Evolutionary conservation across 2,888 invertebrate species (phyloP).

Genomic region (Adelognathus sp.): DNA sequence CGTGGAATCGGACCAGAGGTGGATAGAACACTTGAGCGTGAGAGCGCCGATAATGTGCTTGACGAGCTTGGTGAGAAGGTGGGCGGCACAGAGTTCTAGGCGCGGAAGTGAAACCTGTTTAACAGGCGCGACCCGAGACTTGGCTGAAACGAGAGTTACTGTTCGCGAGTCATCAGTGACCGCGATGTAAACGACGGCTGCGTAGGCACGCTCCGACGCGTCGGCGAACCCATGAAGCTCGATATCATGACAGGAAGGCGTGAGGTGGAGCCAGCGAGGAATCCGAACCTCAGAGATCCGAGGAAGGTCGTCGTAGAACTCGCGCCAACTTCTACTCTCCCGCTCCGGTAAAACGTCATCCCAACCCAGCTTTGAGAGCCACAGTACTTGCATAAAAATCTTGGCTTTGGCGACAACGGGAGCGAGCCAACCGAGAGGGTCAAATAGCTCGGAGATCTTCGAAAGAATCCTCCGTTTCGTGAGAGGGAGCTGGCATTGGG

Average conservation of each 20-base stretch:
- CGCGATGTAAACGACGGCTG: constrained; percentile 44
- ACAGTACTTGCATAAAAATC: constrained; percentile 53
- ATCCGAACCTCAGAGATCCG: constrained; percentile 2
- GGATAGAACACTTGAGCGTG: background rate
- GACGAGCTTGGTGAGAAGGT: background rate
- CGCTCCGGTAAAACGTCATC: background rate
- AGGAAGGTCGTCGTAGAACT: background rate
- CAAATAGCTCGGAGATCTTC: constrained; percentile 33
- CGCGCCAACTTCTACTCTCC: constrained; percentile 7
- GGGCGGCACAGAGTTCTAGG: background rate
- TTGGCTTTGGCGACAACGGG: constrained; percentile 43
- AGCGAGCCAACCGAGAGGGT: constrained; percentile 31
- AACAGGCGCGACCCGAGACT: background rate
- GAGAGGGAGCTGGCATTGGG: too few relatives aligned
- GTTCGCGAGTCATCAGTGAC: too few relatives aligned
- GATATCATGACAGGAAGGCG: background rate
- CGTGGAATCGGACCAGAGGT: constrained; percentile 61
- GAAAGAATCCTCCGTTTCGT: constrained; percentile 38
- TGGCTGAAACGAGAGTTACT: background rate
- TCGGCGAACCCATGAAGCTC: too few relatives aligned
- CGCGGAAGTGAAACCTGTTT: background rate
- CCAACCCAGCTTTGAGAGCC: constrained; percentile 19
- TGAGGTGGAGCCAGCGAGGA: constrained; percentile 28
- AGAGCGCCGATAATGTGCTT: background rate
- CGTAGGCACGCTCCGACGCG: constrained; percentile 47